Evolutionary conservation across 2,113 vertebrate genomes (phyloP), one percentile per base, ranked within the genome.

Genomic region (Protobothrops flavoviridis): DNA sequence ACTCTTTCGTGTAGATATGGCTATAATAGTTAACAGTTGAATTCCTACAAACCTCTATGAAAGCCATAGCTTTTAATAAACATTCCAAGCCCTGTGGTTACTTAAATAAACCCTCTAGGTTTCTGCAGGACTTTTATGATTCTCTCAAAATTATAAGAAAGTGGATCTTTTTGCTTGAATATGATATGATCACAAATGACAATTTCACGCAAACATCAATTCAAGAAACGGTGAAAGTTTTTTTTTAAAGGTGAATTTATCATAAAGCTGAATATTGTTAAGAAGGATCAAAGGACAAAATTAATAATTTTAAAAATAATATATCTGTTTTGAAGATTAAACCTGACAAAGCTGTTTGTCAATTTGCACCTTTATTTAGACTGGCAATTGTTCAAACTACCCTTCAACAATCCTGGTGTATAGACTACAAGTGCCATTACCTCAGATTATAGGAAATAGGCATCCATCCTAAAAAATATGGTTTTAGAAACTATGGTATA

Each of bases 41-140:
- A 9, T 89, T 74, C 15, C 26, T n/a, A 81, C n/a, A 92, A 48
- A n/a, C 6, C 56, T 52, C 81, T 4, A 11, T 23, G 91, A 8
- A 81, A 85, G 33, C 15, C 24, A 91, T 52, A 74, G 92, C 20
- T 48, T 5, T 91, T n/a, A 92, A 96, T 48, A 91, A 96, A 95
- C 94, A 96, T 95, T 95, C 90, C 91, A 95, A 3, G 87, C 92
- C 94, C 94, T 94, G 94, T 95, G 93, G 94, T 93, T 94, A 95
- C 94, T 96, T 95, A 92, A 94, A 87, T 95, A 96, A 96, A 94
- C 95, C 93, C 91, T 88, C 90, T 93, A 94, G 89, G 26, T 96
- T 93, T 94, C 93, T 92, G 93, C 95, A 93, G 95, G 87, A 94
- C 94, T 96, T 94, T 95, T 94, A 81, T 17, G 29, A 43, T 52